Evolutionary conservation across 2,888 invertebrate species (phyloP).

Genomic region (Teleiodes luculella): DNA sequence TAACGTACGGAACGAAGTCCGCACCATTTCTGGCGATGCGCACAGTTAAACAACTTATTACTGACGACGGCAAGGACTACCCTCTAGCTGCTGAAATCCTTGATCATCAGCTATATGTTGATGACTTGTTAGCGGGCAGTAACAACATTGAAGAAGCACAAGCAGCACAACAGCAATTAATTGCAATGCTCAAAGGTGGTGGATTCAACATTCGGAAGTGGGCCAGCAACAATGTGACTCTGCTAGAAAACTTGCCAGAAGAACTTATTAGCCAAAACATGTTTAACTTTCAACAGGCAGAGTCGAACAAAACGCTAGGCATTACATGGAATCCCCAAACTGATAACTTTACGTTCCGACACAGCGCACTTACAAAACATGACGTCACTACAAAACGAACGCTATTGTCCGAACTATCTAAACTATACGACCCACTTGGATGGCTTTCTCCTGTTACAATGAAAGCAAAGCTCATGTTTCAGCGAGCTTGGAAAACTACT

Average conservation of each 20-base stretch:
- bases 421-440: neutral
- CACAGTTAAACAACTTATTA: neutral
- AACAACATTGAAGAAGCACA: neutral
- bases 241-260: neutral
- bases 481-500: neutral
- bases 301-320: neutral
- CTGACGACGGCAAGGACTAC: neutral
- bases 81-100: neutral
- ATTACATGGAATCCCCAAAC: constrained; percentile 6
- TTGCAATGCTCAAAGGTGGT: neutral
- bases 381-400: neutral
- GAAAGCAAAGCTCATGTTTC: neutral
- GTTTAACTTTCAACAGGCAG: neutral
- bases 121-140: neutral
- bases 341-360: constrained; percentile 4
- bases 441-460: neutral
- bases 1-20: neutral
- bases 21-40: neutral
- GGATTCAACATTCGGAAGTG: neutral
- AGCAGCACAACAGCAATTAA: neutral
- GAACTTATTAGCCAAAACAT: neutral
- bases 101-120: neutral
- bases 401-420: neutral
- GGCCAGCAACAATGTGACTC: neutral
- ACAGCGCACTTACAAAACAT: neutral